Conservation (phyloP, 2,797 vertebrate species). For the Sebastes paucispinis region DNA sequence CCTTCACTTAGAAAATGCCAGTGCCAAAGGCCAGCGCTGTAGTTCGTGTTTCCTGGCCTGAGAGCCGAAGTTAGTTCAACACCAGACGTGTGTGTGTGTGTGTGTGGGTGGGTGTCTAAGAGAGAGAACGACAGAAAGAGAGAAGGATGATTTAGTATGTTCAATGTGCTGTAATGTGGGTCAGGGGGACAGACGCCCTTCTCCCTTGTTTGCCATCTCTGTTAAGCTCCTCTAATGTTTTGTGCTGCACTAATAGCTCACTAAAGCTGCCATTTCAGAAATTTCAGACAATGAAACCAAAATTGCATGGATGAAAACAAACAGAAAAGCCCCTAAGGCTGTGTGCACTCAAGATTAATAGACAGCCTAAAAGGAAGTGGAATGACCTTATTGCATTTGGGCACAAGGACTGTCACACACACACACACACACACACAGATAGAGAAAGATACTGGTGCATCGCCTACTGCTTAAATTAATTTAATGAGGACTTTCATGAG, state of each 20-base stretch:
- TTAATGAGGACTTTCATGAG: constrained; percentile 1
- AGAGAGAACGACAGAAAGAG: not conserved
- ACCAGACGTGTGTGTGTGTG: not conserved
- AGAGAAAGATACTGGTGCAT: not conserved
- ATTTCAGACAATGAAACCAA: constrained; percentile 40
- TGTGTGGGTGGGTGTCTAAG: not conserved
- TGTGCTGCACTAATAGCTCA: constrained; percentile 43
- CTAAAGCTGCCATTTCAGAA: constrained; percentile 43
- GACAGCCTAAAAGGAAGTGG: constrained; percentile 29
- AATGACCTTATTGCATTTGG: constrained; percentile 43
- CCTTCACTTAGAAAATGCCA: constrained; percentile 57
- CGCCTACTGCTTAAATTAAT: not conserved
- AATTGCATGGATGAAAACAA: constrained; percentile 33
- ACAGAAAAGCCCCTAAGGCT: constrained; percentile 25
- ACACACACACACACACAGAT: not conserved
- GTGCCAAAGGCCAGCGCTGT: constrained; percentile 56
- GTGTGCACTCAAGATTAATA: constrained; percentile 39
- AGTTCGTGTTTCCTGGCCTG: constrained; percentile 18
- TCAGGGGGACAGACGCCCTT: constrained; percentile 28
- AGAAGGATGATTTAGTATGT: constrained; percentile 5
- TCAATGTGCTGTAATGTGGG: constrained; percentile 49
- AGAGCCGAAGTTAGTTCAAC: not conserved
- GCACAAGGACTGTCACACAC: not conserved
- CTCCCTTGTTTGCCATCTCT: constrained; percentile 25
- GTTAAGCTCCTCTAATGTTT: constrained; percentile 45